Evolutionary conservation across 1,140 invertebrate species (phyloP).

Genomic region (Zophobas atratus): DNA sequence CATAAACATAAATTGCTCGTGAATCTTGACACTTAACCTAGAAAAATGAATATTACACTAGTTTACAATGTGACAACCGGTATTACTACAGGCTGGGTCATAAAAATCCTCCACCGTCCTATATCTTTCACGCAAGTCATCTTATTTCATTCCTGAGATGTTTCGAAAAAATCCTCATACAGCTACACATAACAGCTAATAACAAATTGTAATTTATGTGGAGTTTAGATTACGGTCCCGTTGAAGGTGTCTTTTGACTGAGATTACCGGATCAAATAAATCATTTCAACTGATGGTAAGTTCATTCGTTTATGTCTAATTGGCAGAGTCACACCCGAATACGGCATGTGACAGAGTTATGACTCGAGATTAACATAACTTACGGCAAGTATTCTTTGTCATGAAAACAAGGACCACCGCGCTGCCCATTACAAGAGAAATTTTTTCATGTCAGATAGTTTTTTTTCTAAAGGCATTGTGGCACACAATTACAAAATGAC

Average conservation of each 20-base stretch:
- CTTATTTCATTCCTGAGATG: slow-evolving; percentile 18
- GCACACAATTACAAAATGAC: slow-evolving; percentile 23
- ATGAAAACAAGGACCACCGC: slow-evolving; percentile 5
- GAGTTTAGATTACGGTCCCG: slow-evolving; percentile 8
- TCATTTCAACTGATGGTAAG: slow-evolving; percentile 5
- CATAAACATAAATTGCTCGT: background rate
- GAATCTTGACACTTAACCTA: background rate
- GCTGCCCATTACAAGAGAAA: background rate
- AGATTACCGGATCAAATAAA: slow-evolving; percentile 13
- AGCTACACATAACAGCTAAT: slow-evolving; percentile 10
- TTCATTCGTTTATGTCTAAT: slow-evolving; percentile 19
- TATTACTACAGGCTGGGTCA: slow-evolving; percentile 16
- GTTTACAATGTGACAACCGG: slow-evolving; percentile 23
- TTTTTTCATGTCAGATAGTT: slow-evolving; percentile 10
- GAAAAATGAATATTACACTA: slow-evolving; percentile 16
- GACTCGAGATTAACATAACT: slow-evolving; percentile 3
- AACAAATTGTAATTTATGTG: slow-evolving; percentile 31
- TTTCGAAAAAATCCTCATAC: slow-evolving; percentile 13
- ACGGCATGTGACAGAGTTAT: background rate
- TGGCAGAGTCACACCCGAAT: slow-evolving; percentile 22
- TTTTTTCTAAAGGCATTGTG: background rate
- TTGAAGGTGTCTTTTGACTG: slow-evolving; percentile 23
- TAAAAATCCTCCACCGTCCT: slow-evolving; percentile 26
- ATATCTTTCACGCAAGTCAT: slow-evolving; percentile 16
- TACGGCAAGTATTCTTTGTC: background rate